Evolutionary conservation across 2,797 vertebrate genomes (phyloP).

Genomic region (Sorex maritimensis): DNA sequence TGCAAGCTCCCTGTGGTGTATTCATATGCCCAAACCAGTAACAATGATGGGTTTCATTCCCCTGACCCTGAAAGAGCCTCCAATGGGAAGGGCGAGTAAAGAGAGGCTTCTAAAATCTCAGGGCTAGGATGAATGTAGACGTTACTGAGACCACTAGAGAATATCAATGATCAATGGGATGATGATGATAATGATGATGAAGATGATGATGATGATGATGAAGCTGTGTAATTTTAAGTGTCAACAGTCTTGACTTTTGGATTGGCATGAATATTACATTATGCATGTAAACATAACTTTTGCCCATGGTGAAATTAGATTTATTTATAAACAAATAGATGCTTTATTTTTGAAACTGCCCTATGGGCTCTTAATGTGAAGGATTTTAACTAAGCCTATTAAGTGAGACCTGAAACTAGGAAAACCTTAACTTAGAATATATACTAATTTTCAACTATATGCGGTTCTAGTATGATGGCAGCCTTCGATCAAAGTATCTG

Average conservation of each 20-base stretch:
- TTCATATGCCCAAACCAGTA: too few species aligned
- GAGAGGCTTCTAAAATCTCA: too few species aligned
- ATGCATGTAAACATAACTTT: neutral
- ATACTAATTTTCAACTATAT: neutral
- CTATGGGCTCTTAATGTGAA: neutral
- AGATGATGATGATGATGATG: too few species aligned
- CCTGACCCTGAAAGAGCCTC: too few species aligned
- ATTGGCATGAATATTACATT: constrained; percentile 5
- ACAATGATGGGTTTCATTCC: too few species aligned
- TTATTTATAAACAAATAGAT: neutral
- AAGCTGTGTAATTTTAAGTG: neutral
- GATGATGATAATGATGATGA: too few species aligned
- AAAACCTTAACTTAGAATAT: too few species aligned
- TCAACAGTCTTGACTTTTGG: neutral
- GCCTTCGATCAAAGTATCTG: neutral
- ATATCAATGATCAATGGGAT: too few species aligned
- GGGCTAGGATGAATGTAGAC: too few species aligned
- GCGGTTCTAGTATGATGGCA: neutral
- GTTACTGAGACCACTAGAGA: too few species aligned
- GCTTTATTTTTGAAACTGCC: neutral
- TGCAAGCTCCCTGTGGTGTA: too few species aligned
- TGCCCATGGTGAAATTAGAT: neutral
- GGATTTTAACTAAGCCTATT: constrained; percentile 1
- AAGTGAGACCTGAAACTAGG: neutral
- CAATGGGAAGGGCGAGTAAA: too few species aligned